Conservation (phyloP, 2,113 vertebrate genomes). For the Sisor rabdophorus region DNA sequence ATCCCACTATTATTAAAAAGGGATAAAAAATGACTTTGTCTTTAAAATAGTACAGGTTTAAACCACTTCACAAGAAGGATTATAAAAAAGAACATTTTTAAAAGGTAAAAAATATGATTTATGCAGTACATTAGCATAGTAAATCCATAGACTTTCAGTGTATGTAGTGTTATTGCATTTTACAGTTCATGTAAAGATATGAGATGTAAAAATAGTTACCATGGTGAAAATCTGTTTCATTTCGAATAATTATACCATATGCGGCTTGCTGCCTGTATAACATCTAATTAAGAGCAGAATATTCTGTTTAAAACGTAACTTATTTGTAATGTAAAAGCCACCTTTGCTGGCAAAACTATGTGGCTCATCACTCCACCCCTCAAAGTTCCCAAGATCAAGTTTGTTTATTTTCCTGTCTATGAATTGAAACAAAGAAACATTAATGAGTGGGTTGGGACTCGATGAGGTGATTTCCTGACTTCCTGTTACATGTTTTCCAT, state of each 20-base stretch:
- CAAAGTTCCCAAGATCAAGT: slow-evolving; percentile 36
- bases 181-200: not conserved
- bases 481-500: slow-evolving; percentile 63
- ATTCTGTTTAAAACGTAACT: no score
- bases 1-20: no score
- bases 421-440: slow-evolving; percentile 69
- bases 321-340: no score
- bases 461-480: slow-evolving; percentile 64
- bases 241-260: not conserved
- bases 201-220: not conserved
- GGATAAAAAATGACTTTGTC: not conserved
- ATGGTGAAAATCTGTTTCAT: not conserved
- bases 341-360: not conserved
- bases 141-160: not conserved
- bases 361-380: slow-evolving; percentile 2
- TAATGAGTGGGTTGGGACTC: slow-evolving; percentile 58
- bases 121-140: not conserved
- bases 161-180: not conserved
- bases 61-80: not conserved
- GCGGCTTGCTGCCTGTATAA: not conserved
- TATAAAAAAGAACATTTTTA: no score
- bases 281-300: no score
- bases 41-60: not conserved
- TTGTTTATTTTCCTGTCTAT: slow-evolving; percentile 60
- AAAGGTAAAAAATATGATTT: not conserved